Base-by-base conservation (phyloP, 2,797 vertebrate species). In the Megalops cyprinoides region DNA sequence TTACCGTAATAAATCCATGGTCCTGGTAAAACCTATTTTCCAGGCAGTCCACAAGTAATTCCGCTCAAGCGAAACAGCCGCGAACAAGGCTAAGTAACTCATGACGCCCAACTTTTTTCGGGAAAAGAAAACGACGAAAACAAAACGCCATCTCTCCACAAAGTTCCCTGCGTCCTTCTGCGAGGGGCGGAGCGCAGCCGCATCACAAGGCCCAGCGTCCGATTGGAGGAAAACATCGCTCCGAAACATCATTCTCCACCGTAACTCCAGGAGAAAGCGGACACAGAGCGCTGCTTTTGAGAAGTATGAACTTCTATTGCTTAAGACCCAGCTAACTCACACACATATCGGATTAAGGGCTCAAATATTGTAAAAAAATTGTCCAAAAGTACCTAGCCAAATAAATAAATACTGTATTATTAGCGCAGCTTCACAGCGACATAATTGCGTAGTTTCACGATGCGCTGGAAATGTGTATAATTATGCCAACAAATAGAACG, bases 151-250 rank as follows among this genome's bases (percentile, higher is more conserved):
- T 88, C 84, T 85, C 89, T 90, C 86, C 90, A 88, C 88, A 77
- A 89, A 93, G 90, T 89, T 92, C 82, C 87, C 81, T 79, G 87
- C 91, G 84, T 89, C 83, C 86, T 89, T 91, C 88, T 82, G 90
- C 85, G 89, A 87, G 90, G 93, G 94, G 91, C 91, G 91, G 92
- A 90, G 94, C 93, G 91, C 86, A 90, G 89, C 90, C 90, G 83
- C 85, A 82, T 85, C 91, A 90, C 92, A 83, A 81, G 91, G 91
- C 87, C 83, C 87, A 82, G 80, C 88, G 87, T 88, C 91, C 92
- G 90, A 95, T 94, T 95, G 95, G 95, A 86, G 89, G 87, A 91
- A 89, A 91, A 92, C 87, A 91, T 87, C 83, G 79, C 89, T 90
- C 89, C n/a, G n/a, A n/a, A n/a, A n/a, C 91, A 83, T 90, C 91